Percentiles rank a stretch among this genome's conserved stretches.
Evolutionary conservation across 2,797 vertebrate species (phyloP).

Genomic region (Babyrousa celebensis): DNA sequence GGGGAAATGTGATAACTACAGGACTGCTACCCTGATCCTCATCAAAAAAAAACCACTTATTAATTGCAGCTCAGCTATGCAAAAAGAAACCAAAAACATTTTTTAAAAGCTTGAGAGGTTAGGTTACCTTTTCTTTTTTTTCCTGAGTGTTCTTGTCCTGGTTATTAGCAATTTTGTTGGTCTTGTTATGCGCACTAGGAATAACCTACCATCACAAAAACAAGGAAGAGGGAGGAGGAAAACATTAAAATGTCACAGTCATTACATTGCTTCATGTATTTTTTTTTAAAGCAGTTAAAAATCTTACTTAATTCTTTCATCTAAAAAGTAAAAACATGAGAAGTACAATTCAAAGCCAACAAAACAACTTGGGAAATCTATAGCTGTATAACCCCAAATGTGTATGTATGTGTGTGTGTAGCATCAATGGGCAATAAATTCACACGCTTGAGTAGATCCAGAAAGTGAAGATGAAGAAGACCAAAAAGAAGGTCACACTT

Average conservation of each 20-base stretch:
- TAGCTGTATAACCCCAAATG: not conserved
- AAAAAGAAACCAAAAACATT: not conserved
- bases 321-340: slow-evolving; percentile 30
- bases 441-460: not conserved
- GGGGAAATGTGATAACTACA: not conserved
- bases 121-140: slow-evolving; percentile 88
- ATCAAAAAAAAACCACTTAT: not conserved
- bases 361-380: slow-evolving; percentile 7
- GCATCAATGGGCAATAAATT: not conserved
- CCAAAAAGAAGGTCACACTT: not conserved
- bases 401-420: not conserved
- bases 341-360: slow-evolving; percentile 11
- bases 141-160: slow-evolving; percentile 83
- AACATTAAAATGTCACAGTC: not conserved
- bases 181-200: slow-evolving; percentile 84
- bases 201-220: slow-evolving; percentile 79
- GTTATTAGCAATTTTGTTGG: slow-evolving; percentile 80
- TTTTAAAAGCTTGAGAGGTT: not conserved
- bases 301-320: slow-evolving; percentile 15
- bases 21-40: not conserved
- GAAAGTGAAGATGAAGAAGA: not conserved
- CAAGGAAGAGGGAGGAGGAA: not conserved
- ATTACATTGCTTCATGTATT: not conserved
- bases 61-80: not conserved
- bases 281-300: slow-evolving; percentile 36